Evolutionary conservation across 1,140 invertebrate species (phyloP).

Genomic region (Danaus plexippus): DNA sequence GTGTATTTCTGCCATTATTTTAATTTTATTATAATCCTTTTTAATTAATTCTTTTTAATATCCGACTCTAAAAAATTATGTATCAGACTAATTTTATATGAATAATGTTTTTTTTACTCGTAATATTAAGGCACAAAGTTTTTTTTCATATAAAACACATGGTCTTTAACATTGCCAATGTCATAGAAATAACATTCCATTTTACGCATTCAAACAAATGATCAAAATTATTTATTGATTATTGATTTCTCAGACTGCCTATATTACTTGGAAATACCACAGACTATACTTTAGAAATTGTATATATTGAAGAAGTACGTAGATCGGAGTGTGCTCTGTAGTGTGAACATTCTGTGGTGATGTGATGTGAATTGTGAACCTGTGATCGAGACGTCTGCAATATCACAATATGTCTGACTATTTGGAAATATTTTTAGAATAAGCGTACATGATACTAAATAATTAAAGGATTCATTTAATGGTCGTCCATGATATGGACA

Average conservation of each 20-base stretch:
- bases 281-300: conserved; percentile 14
- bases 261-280: conserved; percentile 22
- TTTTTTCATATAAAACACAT: conserved; percentile 2
- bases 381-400: conserved; percentile 66
- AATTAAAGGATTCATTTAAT: conserved; percentile 39
- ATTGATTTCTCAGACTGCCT: too few relatives aligned
- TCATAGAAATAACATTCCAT: conserved; percentile 6
- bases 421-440: conserved; percentile 70
- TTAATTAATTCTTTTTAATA: too few relatives aligned
- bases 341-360: conserved; percentile 30
- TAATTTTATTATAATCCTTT: too few relatives aligned
- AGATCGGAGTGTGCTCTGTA: conserved; percentile 40
- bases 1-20: too few relatives aligned
- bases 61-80: too few relatives aligned
- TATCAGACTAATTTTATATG: too few relatives aligned
- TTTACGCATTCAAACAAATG: conserved; percentile 8
- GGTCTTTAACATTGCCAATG: neutral
- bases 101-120: too few relatives aligned
- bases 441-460: conserved; percentile 44
- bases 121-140: neutral
- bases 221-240: too few relatives aligned
- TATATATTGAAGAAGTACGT: conserved; percentile 27
- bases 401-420: conserved; percentile 72
- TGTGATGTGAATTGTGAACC: conserved; percentile 33
- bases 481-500: conserved; percentile 51